phyloP scores from a whole-genome alignment of 2,113 vertebrate genomes.

The Uria lomvia region DNA sequence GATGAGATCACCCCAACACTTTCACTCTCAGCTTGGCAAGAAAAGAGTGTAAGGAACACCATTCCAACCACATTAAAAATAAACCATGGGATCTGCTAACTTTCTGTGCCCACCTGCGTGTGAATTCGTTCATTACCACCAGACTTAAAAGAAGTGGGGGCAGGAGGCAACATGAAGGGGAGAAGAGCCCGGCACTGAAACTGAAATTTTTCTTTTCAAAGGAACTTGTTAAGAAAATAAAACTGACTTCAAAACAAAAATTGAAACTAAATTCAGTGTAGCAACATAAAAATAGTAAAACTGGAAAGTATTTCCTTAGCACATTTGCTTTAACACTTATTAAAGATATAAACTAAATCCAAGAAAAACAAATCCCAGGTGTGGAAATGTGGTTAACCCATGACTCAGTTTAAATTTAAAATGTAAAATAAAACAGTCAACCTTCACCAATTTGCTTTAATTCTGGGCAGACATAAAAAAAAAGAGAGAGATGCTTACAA shows the following conservation, averaged over 20 bases:
- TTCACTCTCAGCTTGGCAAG: conserved; percentile 29
- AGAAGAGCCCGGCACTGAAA: not conserved
- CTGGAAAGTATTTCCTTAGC: conserved; percentile 62
- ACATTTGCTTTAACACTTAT: conserved; percentile 44
- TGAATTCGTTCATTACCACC: conserved; percentile 53
- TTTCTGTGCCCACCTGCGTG: conserved; percentile 35
- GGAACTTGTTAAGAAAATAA: conserved; percentile 63
- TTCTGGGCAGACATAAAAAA: not conserved
- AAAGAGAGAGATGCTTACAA: not conserved
- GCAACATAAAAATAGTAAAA: conserved; percentile 66
- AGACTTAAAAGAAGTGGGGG: conserved; percentile 36
- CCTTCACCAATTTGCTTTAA: not conserved
- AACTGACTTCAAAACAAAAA: conserved; percentile 59
- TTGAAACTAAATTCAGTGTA: conserved; percentile 22
- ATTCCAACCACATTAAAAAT: conserved; percentile 24
- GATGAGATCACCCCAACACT: conserved; percentile 59
- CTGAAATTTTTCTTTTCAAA: conserved; percentile 50
- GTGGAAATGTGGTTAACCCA: conserved; percentile 49
- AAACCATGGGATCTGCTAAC: conserved; percentile 18
- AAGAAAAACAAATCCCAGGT: conserved; percentile 66
- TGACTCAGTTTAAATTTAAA: conserved; percentile 58
- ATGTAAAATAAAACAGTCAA: conserved; percentile 37
- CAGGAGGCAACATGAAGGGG: not conserved
- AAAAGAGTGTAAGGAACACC: not conserved
- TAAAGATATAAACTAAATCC: conserved; percentile 64